Evolutionary conservation across 2,113 vertebrate genomes (phyloP).

Genomic region (Chinchilla lanigera): DNA sequence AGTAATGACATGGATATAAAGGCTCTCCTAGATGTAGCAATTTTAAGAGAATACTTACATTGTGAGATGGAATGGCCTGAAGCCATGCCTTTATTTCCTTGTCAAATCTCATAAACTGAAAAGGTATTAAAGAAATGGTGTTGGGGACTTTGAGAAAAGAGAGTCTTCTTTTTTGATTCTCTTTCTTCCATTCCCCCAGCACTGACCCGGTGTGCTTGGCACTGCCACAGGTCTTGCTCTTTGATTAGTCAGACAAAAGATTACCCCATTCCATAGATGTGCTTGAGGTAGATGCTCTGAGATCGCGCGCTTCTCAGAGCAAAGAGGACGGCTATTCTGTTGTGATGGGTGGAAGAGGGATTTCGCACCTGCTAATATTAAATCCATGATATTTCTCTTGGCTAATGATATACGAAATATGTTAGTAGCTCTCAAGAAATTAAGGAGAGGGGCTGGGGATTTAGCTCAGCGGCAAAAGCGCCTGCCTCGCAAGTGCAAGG

Average conservation of each 20-base stretch:
- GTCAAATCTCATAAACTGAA: conserved; percentile 76
- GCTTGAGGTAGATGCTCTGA: not conserved
- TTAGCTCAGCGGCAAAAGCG: too few species aligned
- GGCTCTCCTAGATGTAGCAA: conserved; percentile 64
- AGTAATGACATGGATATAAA: conserved; percentile 78
- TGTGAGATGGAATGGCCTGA: conserved; percentile 77
- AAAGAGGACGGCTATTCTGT: not conserved
- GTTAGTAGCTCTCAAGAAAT: not conserved
- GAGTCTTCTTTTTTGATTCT: conserved; percentile 58
- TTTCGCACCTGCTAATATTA: not conserved
- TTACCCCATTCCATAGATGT: not conserved
- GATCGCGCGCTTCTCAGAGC: not conserved
- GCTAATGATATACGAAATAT: not conserved
- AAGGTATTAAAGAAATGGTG: conserved; percentile 76
- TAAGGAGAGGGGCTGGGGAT: too few species aligned
- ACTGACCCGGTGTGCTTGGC: conserved; percentile 29
- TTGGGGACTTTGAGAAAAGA: conserved; percentile 68
- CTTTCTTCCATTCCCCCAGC: conserved; percentile 49
- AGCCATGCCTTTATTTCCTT: conserved; percentile 80
- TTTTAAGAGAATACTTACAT: conserved; percentile 77
- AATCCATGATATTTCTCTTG: not conserved
- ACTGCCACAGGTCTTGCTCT: conserved; percentile 47
- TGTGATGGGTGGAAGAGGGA: not conserved
- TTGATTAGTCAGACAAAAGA: conserved; percentile 57
- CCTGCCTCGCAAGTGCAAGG: too few species aligned